phyloP scores from a whole-genome alignment of 2,888 invertebrate species.

The Microplitis deprimator region DNA sequence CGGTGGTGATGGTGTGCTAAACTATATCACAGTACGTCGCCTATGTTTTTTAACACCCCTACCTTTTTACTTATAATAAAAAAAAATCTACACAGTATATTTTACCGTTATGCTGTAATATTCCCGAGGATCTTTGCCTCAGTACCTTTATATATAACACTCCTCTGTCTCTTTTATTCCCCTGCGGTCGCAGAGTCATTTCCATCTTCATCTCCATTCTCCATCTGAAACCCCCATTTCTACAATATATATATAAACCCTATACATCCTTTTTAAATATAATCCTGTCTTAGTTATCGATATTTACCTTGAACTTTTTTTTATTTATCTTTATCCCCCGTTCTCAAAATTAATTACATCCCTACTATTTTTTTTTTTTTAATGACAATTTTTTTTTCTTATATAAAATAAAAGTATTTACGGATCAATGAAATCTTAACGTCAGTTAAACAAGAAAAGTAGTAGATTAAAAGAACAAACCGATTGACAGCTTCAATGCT shows the following conservation, averaged over 20 bases:
- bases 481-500: conserved; percentile 11
- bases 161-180: conserved; percentile 40
- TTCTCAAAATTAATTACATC: neutral
- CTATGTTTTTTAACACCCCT: neutral
- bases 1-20: conserved; percentile 25
- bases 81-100: conserved; percentile 7
- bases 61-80: neutral
- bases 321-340: neutral
- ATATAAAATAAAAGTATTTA: no score
- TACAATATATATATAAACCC: conserved; percentile 28
- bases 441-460: neutral
- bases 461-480: neutral
- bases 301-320: neutral
- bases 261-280: conserved; percentile 24
- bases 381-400: neutral
- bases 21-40: conserved; percentile 6
- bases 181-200: conserved; percentile 24
- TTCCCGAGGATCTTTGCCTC: conserved; percentile 53
- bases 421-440: no score
- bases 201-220: conserved; percentile 29
- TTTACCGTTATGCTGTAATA: conserved; percentile 54
- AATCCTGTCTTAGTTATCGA: neutral
- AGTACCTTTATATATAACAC: conserved; percentile 50
- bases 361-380: neutral
- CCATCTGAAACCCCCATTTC: conserved; percentile 18